A percentile compares a stretch with the other conserved stretches of the same genome.
Conservation (phyloP, 2,888 invertebrate species). For the Parnassius smintheus region DNA sequence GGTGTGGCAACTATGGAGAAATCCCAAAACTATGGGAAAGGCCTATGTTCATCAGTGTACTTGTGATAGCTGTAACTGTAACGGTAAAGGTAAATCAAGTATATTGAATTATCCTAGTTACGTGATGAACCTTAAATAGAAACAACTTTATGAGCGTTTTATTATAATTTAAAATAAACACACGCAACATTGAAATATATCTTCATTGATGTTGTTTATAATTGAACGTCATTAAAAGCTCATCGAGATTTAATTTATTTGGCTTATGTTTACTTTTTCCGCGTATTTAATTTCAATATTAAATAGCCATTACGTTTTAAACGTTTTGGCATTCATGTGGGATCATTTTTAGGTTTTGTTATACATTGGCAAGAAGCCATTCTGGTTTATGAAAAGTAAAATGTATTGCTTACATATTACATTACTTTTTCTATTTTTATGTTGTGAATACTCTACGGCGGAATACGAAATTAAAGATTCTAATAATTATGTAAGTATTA, state of each 20-base stretch:
- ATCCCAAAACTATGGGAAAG: too few species aligned
- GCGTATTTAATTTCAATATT: conserved; percentile 23
- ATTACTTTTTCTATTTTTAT: conserved; percentile 10
- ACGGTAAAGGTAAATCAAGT: too few species aligned
- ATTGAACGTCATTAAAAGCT: conserved; percentile 11
- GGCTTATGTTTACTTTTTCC: neutral
- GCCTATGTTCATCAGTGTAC: too few species aligned
- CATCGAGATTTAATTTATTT: conserved; percentile 3
- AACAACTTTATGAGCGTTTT: too few species aligned
- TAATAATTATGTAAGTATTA: conserved; percentile 18
- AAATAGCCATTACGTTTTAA: conserved; percentile 22
- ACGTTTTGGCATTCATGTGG: conserved; percentile 18
- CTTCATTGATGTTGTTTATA: too few species aligned
- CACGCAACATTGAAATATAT: too few species aligned
- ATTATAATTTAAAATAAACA: too few species aligned
- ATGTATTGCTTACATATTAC: conserved; percentile 16
- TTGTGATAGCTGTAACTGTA: too few species aligned
- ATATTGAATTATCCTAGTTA: too few species aligned
- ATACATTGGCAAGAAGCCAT: conserved; percentile 21
- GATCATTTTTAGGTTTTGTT: conserved; percentile 18
- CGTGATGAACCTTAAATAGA: too few species aligned
- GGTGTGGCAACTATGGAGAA: too few species aligned
- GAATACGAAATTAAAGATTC: conserved; percentile 8
- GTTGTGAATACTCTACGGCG: neutral
- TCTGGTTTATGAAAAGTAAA: conserved; percentile 1